Evolutionary conservation across 2,113 vertebrate species (phyloP).

Genomic region (Ophthalmolycus amberensis): DNA sequence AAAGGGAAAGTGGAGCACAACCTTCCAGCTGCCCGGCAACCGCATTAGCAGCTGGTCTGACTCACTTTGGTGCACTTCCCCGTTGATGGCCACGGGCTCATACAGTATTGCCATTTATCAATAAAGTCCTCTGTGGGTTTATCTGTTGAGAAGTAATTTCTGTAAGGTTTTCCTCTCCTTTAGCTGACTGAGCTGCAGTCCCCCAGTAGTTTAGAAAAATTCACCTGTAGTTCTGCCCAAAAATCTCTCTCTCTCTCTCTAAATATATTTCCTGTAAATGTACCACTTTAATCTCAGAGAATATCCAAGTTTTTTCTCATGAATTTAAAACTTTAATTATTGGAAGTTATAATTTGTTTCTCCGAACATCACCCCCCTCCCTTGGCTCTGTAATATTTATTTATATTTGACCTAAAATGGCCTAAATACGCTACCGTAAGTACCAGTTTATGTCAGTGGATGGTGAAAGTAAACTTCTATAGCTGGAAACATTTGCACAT

Average conservation of each 20-base stretch:
- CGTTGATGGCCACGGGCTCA: background rate
- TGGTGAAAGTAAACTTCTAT: background rate
- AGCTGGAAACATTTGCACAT: background rate
- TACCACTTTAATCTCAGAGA: too few relatives aligned
- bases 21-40: background rate
- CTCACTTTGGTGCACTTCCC: background rate
- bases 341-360: too few relatives aligned
- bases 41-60: background rate
- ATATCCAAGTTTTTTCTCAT: too few relatives aligned
- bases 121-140: slow-evolving; percentile 1
- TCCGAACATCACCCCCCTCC: too few relatives aligned
- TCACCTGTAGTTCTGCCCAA: background rate
- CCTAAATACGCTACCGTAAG: too few relatives aligned
- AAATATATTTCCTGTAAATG: background rate
- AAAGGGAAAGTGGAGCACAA: background rate
- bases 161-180: slow-evolving; percentile 1
- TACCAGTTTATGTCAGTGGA: too few relatives aligned
- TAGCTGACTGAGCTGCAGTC: slow-evolving; percentile 13
- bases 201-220: background rate
- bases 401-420: too few relatives aligned
- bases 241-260: background rate
- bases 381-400: too few relatives aligned
- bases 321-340: too few relatives aligned
- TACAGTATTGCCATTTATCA: background rate
- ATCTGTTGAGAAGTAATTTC: slow-evolving; percentile 5